These are phyloP conservation scores for Drosophila parthenogenetica DNA, from an alignment of 2,888 invertebrate genomes.

Conservation along the genomic window DNA sequence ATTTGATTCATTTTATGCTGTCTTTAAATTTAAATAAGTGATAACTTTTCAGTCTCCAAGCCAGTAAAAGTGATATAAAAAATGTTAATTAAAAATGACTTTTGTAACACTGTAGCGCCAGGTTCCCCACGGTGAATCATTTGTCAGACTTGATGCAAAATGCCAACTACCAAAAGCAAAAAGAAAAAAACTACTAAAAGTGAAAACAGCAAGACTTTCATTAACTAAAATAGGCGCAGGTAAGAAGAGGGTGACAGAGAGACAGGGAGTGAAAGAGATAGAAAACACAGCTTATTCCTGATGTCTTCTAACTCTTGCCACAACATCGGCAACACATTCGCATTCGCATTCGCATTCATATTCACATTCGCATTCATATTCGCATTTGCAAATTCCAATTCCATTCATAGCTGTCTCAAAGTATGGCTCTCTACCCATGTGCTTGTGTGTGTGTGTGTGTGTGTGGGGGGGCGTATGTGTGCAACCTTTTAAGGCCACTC, in stretches of 20 bases:
- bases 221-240: slow-evolving; percentile 45
- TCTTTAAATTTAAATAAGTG: too few species aligned
- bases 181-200: slow-evolving; percentile 30
- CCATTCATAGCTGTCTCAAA: slow-evolving; percentile 44
- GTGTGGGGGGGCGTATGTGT: slow-evolving; percentile 14
- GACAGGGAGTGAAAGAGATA: background rate
- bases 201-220: slow-evolving; percentile 50
- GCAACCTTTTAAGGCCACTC: slow-evolving; percentile 45
- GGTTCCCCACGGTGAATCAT: slow-evolving; percentile 52
- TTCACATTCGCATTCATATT: slow-evolving; percentile 34
- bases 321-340: slow-evolving; percentile 8
- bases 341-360: slow-evolving; percentile 22
- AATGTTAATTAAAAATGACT: background rate
- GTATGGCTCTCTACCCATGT: slow-evolving; percentile 6
- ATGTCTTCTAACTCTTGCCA: background rate
- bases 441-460: slow-evolving; percentile 12
- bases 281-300: background rate
- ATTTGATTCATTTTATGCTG: too few species aligned
- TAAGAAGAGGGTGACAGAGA: background rate
- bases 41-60: too few species aligned
- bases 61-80: too few species aligned
- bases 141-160: slow-evolving; percentile 9
- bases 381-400: slow-evolving; percentile 47
- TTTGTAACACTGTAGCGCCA: slow-evolving; percentile 16
- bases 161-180: slow-evolving; percentile 19